Conservation (phyloP, 2,797 vertebrate species). For the Fistularia commersonii region DNA sequence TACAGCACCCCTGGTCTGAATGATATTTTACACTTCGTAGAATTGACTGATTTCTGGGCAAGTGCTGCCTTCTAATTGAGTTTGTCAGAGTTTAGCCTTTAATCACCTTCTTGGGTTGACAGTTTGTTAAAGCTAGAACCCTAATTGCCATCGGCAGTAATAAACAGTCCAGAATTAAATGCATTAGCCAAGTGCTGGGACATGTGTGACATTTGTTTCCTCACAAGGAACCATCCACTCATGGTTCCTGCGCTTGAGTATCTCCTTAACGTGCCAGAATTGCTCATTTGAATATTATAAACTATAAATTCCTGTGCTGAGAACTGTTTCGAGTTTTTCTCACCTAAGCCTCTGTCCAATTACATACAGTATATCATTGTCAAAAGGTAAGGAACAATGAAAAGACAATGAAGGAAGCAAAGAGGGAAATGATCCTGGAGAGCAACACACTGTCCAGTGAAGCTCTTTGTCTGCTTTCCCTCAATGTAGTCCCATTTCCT, state of each 20-base stretch:
- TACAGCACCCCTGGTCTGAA: slow-evolving; percentile 14
- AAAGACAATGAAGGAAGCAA: neutral
- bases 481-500: too few relatives aligned
- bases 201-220: slow-evolving; percentile 35
- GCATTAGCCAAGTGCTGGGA: slow-evolving; percentile 38
- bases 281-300: slow-evolving; percentile 11
- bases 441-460: too few relatives aligned
- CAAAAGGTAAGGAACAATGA: slow-evolving; percentile 7
- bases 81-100: slow-evolving; percentile 43
- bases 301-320: slow-evolving; percentile 21
- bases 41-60: slow-evolving; percentile 28
- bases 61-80: slow-evolving; percentile 36
- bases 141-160: slow-evolving; percentile 40
- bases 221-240: slow-evolving; percentile 20
- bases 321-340: slow-evolving; percentile 28
- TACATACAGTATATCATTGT: slow-evolving; percentile 26
- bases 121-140: slow-evolving; percentile 16
- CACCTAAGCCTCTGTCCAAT: slow-evolving; percentile 30
- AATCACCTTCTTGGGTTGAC: slow-evolving; percentile 34
- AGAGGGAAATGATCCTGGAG: too few relatives aligned
- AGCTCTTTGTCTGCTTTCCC: too few relatives aligned
- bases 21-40: slow-evolving; percentile 18
- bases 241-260: slow-evolving; percentile 1
- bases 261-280: slow-evolving; percentile 24
- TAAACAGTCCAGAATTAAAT: slow-evolving; percentile 53